Percentiles rank a stretch among this genome's conserved stretches.
These are phyloP conservation scores for Thecocarcelia acutangulata DNA, from an alignment of 2,888 invertebrate genomes.

Conservation along the genomic window DNA sequence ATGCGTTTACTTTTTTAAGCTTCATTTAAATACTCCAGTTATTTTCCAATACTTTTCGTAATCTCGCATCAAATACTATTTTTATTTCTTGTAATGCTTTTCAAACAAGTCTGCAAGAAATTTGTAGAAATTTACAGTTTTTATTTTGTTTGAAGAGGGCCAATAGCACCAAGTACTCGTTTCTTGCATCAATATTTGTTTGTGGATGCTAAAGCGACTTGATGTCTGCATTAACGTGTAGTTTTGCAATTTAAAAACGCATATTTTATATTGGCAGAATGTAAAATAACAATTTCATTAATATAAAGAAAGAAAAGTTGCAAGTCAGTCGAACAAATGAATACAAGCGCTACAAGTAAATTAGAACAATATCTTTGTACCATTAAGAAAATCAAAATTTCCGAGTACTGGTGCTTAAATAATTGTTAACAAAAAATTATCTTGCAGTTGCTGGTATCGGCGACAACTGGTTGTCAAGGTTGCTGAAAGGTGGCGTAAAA, in stretches of 20 bases:
- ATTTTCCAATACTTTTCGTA: not conserved
- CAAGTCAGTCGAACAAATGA: no score
- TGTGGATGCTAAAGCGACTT: not conserved
- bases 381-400: no score
- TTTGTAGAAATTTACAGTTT: not conserved
- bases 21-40: not conserved
- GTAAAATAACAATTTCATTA: conserved; percentile 12
- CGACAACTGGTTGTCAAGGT: no score
- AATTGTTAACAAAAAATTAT: no score
- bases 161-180: not conserved
- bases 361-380: no score
- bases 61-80: not conserved
- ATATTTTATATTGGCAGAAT: not conserved
- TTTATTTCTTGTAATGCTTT: not conserved
- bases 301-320: no score
- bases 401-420: no score
- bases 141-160: conserved; percentile 3
- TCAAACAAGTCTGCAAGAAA: conserved; percentile 3
- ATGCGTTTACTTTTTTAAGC: not conserved
- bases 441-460: no score
- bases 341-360: no score
- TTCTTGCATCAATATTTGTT: conserved; percentile 30
- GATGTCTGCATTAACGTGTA: not conserved
- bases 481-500: no score
- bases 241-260: not conserved